Percentiles rank a stretch among this genome's conserved stretches.
phyloP scores from a whole-genome alignment of 2,797 vertebrate genomes.

The Melanotaenia parkinsoni region DNA sequence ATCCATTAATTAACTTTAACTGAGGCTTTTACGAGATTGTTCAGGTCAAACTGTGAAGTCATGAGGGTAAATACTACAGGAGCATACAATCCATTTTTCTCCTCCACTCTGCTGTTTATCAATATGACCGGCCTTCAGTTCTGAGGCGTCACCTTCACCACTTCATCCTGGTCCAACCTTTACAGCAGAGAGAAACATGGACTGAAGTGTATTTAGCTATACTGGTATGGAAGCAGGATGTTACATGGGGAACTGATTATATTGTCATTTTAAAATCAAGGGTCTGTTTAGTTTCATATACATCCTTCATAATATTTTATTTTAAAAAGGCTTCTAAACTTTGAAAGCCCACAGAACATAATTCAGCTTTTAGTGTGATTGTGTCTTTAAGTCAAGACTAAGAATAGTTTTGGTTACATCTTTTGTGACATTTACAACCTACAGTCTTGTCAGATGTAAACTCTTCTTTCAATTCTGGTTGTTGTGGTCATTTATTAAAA shows the following conservation, averaged over 20 bases:
- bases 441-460: neutral
- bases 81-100: slow-evolving; percentile 31
- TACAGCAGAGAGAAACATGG: slow-evolving; percentile 23
- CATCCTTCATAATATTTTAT: neutral
- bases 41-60: slow-evolving; percentile 55
- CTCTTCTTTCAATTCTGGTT: neutral
- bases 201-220: neutral
- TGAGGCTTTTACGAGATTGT: slow-evolving; percentile 74
- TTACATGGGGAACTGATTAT: neutral
- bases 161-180: slow-evolving; percentile 24
- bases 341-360: neutral
- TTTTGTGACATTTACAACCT: neutral
- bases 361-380: neutral
- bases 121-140: slow-evolving; percentile 13
- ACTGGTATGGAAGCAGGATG: neutral
- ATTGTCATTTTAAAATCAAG: neutral
- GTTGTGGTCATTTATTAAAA: neutral
- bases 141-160: slow-evolving; percentile 44
- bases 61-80: slow-evolving; percentile 33
- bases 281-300: neutral
- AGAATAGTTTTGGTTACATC: too few species aligned
- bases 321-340: neutral
- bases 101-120: slow-evolving; percentile 1
- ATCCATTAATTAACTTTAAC: slow-evolving; percentile 67
- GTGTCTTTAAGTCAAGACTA: neutral